Evolutionary conservation across 2,888 invertebrate genomes (phyloP).

Genomic region (Biston betularia): DNA sequence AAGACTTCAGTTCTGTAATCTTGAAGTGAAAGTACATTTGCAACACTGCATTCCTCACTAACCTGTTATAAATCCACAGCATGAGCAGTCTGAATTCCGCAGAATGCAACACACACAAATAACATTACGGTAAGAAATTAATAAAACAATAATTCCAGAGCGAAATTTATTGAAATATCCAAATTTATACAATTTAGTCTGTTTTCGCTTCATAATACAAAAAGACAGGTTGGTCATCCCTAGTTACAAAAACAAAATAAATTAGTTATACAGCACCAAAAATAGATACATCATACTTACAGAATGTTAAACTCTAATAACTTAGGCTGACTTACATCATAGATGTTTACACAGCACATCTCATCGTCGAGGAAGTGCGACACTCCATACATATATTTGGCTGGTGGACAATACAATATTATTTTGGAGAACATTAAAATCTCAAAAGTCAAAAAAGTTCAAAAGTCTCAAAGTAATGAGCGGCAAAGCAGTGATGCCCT

Average conservation of each 20-base stretch:
- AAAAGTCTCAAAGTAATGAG: too few relatives aligned
- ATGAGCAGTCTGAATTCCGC: not conserved
- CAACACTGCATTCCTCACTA: too few relatives aligned
- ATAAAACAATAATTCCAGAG: conserved; percentile 68
- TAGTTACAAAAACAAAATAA: conserved; percentile 78
- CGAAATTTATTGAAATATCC: conserved; percentile 81
- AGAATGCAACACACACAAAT: not conserved
- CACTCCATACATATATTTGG: conserved; percentile 2
- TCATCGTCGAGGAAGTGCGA: conserved; percentile 2
- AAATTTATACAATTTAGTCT: conserved; percentile 79
- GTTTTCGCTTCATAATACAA: conserved; percentile 75
- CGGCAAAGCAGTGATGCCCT: too few relatives aligned
- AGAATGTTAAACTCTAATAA: conserved; percentile 63
- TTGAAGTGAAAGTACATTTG: too few relatives aligned
- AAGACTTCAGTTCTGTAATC: too few relatives aligned
- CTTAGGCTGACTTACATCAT: conserved; percentile 50
- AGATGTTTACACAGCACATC: conserved; percentile 23
- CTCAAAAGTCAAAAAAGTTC: too few relatives aligned
- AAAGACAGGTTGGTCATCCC: conserved; percentile 70
- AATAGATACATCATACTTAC: conserved; percentile 78
- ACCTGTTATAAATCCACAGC: too few relatives aligned
- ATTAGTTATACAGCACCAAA: conserved; percentile 85
- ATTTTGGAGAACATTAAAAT: not conserved
- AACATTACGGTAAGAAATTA: conserved; percentile 44
- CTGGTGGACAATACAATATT: not conserved